Base-by-base conservation (phyloP, 2,797 vertebrate species). In the Tarsius wallacei region DNA sequence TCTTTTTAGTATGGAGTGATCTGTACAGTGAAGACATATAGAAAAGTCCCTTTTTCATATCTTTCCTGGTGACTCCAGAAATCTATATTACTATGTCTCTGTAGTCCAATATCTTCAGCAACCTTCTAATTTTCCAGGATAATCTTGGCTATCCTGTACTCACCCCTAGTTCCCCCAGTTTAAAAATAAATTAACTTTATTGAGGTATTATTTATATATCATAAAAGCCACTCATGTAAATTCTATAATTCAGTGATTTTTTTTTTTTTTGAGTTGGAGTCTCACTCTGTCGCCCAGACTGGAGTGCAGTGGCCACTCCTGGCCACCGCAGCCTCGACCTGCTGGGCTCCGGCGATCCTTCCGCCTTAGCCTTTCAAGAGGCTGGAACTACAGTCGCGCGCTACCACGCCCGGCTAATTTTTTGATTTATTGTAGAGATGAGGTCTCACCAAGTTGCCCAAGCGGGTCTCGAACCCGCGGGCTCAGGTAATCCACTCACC, bases 31-130 rank as follows among this genome's bases (percentile, higher is more conserved):
- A 93, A 85, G 33, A 57, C 21, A 13, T 49, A 14, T 19, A 47
- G 70, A 42, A 66, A 86, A 91, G 51, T 87, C n/a, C 33, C 24
- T 90, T 96, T 87, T 63, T 42, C 26, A 7, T 90, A 13, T 94
- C 49, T 95, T 87, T 87, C 53, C 82, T 90, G 36, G 61, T 81
- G 59, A 74, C 66, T 90, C 51, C 16, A 82, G 68, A 90, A 91
- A 66, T 90, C 66, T 74, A 1, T 81, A 68, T 82, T 90, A 87
- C 17, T 86, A 42, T 11, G 10, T 93, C 7, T 96, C 53, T 93
- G 5, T 70, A 88, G 64, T 74, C 51, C 13, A 81, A 0, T 70
- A 53, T 82, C 70, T 93, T 28, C 49, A 22, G 47, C 53, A 87
- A 4, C 64, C 36, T 57, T 64, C 24, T 86, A 33, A 74, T 74